Conservation (phyloP, 2,797 vertebrate genomes). For the Tiaroga cobitis region DNA sequence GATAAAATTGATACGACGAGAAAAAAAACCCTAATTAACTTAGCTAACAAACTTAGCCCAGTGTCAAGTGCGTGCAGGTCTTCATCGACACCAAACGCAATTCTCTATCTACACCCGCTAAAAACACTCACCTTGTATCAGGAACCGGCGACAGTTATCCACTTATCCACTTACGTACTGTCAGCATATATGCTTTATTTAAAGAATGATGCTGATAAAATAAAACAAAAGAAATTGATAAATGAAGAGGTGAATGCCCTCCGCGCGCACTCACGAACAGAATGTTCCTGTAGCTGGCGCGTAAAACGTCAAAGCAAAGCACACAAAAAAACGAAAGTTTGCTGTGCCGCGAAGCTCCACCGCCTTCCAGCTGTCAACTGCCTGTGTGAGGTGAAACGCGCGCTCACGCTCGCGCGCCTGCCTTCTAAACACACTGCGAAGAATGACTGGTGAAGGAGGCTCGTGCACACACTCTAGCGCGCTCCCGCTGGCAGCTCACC, state of each 20-base stretch:
- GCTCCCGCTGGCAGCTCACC: constrained; percentile 44
- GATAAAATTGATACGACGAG: not conserved
- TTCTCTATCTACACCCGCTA: not conserved
- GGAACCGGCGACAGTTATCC: constrained; percentile 31
- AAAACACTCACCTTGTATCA: constrained; percentile 36
- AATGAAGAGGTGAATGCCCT: not conserved
- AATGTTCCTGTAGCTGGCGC: not conserved
- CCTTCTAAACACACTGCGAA: not conserved
- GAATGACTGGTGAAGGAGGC: not conserved
- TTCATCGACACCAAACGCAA: not conserved
- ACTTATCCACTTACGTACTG: constrained; percentile 1
- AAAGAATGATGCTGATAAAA: not conserved
- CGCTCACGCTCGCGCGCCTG: constrained; percentile 1
- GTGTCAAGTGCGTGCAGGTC: not conserved
- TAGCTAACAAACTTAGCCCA: no score
- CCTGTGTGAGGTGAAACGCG: not conserved
- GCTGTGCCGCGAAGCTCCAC: not conserved
- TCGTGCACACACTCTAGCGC: not conserved
- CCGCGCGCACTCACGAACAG: not conserved
- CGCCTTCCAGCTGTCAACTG: constrained; percentile 46
- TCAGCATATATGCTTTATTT: not conserved
- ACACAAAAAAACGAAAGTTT: constrained; percentile 23
- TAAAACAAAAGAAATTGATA: not conserved
- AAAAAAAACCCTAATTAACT: no score
- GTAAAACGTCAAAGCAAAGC: constrained; percentile 2